phyloP scores from a whole-genome alignment of 2,797 vertebrate genomes.

The Centropyge bicolor region DNA sequence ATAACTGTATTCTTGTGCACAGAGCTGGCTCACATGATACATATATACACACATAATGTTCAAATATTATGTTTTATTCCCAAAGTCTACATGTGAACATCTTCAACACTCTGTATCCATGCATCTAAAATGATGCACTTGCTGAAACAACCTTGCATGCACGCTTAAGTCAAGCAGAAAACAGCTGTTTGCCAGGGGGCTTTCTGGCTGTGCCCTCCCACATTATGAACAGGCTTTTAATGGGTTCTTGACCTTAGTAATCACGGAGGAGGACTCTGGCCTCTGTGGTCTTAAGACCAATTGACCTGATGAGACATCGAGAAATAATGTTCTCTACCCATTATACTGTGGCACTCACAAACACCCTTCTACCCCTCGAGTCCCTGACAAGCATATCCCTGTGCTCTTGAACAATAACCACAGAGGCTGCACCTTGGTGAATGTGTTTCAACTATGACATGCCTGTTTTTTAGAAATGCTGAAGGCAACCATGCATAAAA shows the following conservation, averaged over 20 bases:
- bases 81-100: neutral
- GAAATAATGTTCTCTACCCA: constrained; percentile 33
- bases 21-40: neutral
- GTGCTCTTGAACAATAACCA: constrained; percentile 24
- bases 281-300: constrained; percentile 53
- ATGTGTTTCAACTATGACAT: constrained; percentile 1
- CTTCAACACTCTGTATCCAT: constrained; percentile 2
- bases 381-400: neutral
- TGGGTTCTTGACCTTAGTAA: constrained; percentile 73
- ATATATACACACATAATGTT: neutral
- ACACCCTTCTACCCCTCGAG: neutral
- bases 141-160: constrained; percentile 27
- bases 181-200: constrained; percentile 31
- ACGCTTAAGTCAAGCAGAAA: constrained; percentile 48
- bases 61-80: constrained; percentile 1
- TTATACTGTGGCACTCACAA: constrained; percentile 31
- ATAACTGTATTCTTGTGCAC: neutral
- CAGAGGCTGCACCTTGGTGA: neutral
- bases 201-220: constrained; percentile 40
- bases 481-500: neutral
- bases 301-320: constrained; percentile 62
- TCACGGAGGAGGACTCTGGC: constrained; percentile 42
- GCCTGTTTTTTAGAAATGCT: neutral
- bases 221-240: constrained; percentile 56
- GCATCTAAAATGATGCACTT: constrained; percentile 13